Evolutionary conservation across 2,797 vertebrate genomes (phyloP), one percentile per base, ranked within the genome.

Genomic region (Onychomys arenicola): DNA sequence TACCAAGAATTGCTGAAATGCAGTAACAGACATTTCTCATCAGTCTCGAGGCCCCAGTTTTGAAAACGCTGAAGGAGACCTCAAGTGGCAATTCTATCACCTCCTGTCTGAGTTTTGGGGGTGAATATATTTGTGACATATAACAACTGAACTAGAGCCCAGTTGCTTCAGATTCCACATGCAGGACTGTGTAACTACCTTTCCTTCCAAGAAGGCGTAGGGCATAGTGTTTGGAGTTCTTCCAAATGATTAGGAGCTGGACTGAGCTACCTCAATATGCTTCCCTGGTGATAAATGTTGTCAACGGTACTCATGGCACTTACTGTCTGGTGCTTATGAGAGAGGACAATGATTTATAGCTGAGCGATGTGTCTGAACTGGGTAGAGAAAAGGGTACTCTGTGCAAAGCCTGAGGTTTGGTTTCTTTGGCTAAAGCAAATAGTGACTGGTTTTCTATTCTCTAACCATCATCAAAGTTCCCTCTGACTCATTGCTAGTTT

Each of bases 281-380:
- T 98, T 98, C 96, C 97, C 67, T 89, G 98, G 97, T 98, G 98
- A 98, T 99, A 98, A 98, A 99, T 98, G 98, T 96, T 98, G 98
- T 98, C 98, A 98, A 98, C 97, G 98, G 98, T 63, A 97, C 89
- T 97, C 85, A 46, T 93, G 96, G 98, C 98, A 98, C 98, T 98
- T 97, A 98, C 76, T 78, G 97, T 94, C 96, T 96, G 92, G 96
- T 97, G 98, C 98, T 99, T 98, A 98, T 98, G 97, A 98, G 97
- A 80, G 97, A 90, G 82, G 98, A 97, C 95, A 98, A 96, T 98
- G 98, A 98, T 98, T 98, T 98, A 98, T 98, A 96, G 92, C 96
- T 4, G 0, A 95, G 95, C 95, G 84, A 73, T 57, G 81, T 55
- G 93, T 98, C 97, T 98, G 97, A 96, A 95, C 97, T 97, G 94